Evolutionary conservation across 2,888 invertebrate genomes (phyloP).

Genomic region (Zhengitettix transpicula): DNA sequence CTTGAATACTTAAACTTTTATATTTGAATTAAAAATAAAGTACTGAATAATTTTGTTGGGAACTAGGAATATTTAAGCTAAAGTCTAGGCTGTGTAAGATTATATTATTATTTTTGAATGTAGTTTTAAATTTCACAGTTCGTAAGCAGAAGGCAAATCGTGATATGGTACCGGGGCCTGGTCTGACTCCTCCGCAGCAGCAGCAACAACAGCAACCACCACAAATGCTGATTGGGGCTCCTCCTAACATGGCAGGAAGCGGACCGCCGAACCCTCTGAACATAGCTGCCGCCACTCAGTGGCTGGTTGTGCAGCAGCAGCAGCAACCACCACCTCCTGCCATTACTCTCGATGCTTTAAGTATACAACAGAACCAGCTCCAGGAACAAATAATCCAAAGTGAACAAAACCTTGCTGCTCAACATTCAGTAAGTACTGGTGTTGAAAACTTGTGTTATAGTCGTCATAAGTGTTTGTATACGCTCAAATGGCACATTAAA

Average conservation of each 20-base stretch:
- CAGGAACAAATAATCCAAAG: slow-evolving; percentile 86
- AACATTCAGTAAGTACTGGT: slow-evolving; percentile 58
- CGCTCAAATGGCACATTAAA: too few relatives aligned
- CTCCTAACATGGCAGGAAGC: slow-evolving; percentile 5
- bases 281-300: slow-evolving; percentile 13
- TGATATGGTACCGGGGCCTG: slow-evolving; percentile 9
- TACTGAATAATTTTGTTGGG: too few relatives aligned
- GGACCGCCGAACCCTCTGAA: slow-evolving; percentile 9
- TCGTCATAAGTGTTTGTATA: too few relatives aligned
- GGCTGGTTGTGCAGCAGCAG: slow-evolving; percentile 23
- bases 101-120: too few relatives aligned
- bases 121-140: slow-evolving; percentile 11
- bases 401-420: slow-evolving; percentile 88
- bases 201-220: background rate
- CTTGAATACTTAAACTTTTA: too few relatives aligned
- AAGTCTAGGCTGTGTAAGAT: too few relatives aligned
- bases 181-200: slow-evolving; percentile 1
- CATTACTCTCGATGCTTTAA: slow-evolving; percentile 28
- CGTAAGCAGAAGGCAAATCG: slow-evolving; percentile 20
- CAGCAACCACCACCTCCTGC: slow-evolving; percentile 24
- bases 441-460: background rate
- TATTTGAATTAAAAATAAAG: too few relatives aligned
- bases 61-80: too few relatives aligned
- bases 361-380: slow-evolving; percentile 35
- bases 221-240: slow-evolving; percentile 1